Percentiles rank a stretch among this genome's conserved stretches.
These are phyloP conservation scores for Andrena minutula DNA, from an alignment of 2,888 invertebrate species.

Conservation along the genomic window DNA sequence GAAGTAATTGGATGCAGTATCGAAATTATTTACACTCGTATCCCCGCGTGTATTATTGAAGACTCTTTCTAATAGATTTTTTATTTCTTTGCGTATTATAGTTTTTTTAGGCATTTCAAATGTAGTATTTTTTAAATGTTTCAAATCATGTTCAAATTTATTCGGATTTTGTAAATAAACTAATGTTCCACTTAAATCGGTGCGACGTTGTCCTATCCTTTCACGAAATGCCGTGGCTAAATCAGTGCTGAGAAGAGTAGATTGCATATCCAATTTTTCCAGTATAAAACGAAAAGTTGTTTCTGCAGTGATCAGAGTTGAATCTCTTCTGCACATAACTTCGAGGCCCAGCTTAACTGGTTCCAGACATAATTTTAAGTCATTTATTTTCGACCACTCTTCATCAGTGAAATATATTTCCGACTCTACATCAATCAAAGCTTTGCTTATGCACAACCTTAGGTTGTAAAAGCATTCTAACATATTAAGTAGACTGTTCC, in stretches of 20 bases:
- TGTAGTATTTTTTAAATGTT: constrained; percentile 31
- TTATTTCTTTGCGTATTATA: constrained; percentile 36
- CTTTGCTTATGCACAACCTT: constrained; percentile 68
- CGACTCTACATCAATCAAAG: constrained; percentile 67
- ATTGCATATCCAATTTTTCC: constrained; percentile 37
- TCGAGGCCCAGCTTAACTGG: constrained; percentile 49
- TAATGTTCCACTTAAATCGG: constrained; percentile 41
- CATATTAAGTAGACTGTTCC: constrained; percentile 60
- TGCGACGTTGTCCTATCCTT: constrained; percentile 51
- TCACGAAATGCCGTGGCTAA: constrained; percentile 23
- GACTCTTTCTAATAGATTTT: constrained; percentile 39
- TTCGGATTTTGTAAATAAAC: constrained; percentile 57
- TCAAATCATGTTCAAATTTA: constrained; percentile 50
- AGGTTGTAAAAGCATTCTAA: constrained; percentile 49
- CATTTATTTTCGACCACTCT: constrained; percentile 66
- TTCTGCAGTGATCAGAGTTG: constrained; percentile 46
- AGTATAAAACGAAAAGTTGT: constrained; percentile 35
- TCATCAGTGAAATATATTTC: constrained; percentile 64
- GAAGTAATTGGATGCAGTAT: not conserved
- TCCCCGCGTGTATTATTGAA: constrained; percentile 11
- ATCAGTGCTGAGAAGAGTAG: constrained; percentile 17
- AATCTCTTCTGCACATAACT: constrained; percentile 51
- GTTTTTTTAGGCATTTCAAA: constrained; percentile 30
- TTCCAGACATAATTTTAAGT: constrained; percentile 3
- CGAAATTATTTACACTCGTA: not conserved